Evolutionary conservation across 2,888 invertebrate genomes (phyloP).

Genomic region (Lottia gigantea): DNA sequence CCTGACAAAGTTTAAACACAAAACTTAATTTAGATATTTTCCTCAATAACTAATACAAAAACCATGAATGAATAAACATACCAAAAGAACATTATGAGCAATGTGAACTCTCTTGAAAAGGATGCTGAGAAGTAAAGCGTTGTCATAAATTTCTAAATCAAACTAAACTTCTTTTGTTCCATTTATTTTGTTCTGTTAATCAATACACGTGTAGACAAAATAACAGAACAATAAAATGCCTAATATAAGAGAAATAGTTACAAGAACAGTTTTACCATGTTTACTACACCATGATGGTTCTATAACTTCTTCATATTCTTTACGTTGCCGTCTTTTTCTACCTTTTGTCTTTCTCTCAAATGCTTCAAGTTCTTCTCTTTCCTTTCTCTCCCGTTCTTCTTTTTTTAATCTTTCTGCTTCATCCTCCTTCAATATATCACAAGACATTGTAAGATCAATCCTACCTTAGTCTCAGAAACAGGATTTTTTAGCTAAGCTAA

Average conservation of each 20-base stretch:
- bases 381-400: conserved; percentile 55
- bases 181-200: not conserved
- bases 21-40: too few species aligned
- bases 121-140: too few species aligned
- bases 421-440: conserved; percentile 45
- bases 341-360: conserved; percentile 65
- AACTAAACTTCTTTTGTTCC: too few species aligned
- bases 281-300: conserved; percentile 29
- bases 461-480: too few species aligned
- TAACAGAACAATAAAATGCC: not conserved
- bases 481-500: too few species aligned
- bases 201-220: conserved; percentile 4
- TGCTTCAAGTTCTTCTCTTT: conserved; percentile 62
- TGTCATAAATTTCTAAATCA: too few species aligned
- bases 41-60: too few species aligned
- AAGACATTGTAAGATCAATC: too few species aligned
- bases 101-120: too few species aligned
- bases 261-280: not conserved
- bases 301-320: conserved; percentile 42
- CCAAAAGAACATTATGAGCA: too few species aligned
- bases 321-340: conserved; percentile 49
- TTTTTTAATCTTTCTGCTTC: conserved; percentile 52
- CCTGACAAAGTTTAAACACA: too few species aligned
- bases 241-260: not conserved
- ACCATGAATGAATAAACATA: too few species aligned